Base-by-base conservation (phyloP, 2,888 invertebrate genomes). In the Heteromurus nitidus region DNA sequence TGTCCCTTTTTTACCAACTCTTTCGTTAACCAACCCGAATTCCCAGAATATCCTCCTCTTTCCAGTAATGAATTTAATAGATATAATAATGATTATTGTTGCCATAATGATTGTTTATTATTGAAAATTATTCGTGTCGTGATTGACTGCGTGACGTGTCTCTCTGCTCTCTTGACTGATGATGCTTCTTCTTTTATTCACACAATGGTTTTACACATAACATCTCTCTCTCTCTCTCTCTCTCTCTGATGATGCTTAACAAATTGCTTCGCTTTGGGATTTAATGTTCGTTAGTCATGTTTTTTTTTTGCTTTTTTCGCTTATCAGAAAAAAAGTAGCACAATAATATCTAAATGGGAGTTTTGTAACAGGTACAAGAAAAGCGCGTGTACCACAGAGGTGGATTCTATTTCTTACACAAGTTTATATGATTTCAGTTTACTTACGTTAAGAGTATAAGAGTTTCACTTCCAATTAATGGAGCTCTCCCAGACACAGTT, bases 141-240 rank as follows among this genome's bases (percentile, higher is more conserved):
- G 79, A 58, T 72, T 80, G 79, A 80, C 79, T 70, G 70, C 67
- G 79, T 80, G 79, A 80, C 79, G 79, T 80, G n/a, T n/a, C n/a
- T n/a, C 72, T 80, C 72, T 72, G 65, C 72, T 80, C 58, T 80
- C 79, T 68, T 36, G 65, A 72, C 72, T 72, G 31, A 26, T 64
- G 36, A 64, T 64, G 64, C 64, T 64, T 64, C 5, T 24, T 55
- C n/a, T n/a, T n/a, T n/a, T n/a, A n/a, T 55, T 20, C 55, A 55
- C 55, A 30, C 28, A 53, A 18, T 1, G 53, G 53, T 53, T 36
- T 47, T n/a, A 11, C 36, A 36, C 11, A 47, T 47, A 47, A 47
- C 47, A 47, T 16, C 16, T 47, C n/a, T n/a, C n/a, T 68, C 20
- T 42, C n/a, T 42, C 20, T 62, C 31, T 36, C 13, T 36, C 36